Percentiles rank a stretch among this genome's conserved stretches.
Evolutionary conservation across 1,140 invertebrate species (phyloP).

Genomic region (Drosophila bipectinata): DNA sequence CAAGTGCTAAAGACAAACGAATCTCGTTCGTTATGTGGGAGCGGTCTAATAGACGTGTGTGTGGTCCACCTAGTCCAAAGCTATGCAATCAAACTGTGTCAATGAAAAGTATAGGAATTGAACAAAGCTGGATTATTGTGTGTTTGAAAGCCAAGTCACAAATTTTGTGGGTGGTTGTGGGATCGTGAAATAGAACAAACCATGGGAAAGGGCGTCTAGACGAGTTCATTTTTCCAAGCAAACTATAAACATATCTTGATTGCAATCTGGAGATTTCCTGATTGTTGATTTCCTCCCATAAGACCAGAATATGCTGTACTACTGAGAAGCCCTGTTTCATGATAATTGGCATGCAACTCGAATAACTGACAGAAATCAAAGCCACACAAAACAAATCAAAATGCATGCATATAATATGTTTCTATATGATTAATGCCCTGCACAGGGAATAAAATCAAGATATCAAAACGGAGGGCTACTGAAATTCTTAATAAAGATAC

Average conservation of each 20-base stretch:
- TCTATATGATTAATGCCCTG: slow-evolving; percentile 69
- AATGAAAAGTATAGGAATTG: slow-evolving; percentile 15
- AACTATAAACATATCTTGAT: not conserved
- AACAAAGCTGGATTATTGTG: slow-evolving; percentile 7
- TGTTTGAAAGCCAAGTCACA: not conserved
- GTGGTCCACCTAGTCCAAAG: slow-evolving; percentile 17
- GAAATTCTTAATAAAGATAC: slow-evolving; percentile 82
- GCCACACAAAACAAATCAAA: slow-evolving; percentile 77
- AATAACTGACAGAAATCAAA: slow-evolving; percentile 65
- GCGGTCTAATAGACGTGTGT: slow-evolving; percentile 37
- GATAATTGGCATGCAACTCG: slow-evolving; percentile 76
- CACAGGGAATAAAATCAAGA: slow-evolving; percentile 75
- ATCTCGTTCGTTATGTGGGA: slow-evolving; percentile 38
- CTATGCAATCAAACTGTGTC: slow-evolving; percentile 33
- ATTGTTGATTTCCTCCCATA: slow-evolving; percentile 4
- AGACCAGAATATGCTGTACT: slow-evolving; percentile 8
- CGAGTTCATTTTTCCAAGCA: slow-evolving; percentile 1
- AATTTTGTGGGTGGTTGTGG: slow-evolving; percentile 28
- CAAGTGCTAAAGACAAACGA: slow-evolving; percentile 78
- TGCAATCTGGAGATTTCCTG: slow-evolving; percentile 15
- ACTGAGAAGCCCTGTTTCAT: slow-evolving; percentile 2
- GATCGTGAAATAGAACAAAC: slow-evolving; percentile 21
- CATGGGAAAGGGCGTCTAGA: slow-evolving; percentile 10
- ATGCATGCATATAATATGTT: slow-evolving; percentile 56
- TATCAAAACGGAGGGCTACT: slow-evolving; percentile 76